Base-by-base conservation (phyloP, 2,113 vertebrate species). In the Fregata magnificens region DNA sequence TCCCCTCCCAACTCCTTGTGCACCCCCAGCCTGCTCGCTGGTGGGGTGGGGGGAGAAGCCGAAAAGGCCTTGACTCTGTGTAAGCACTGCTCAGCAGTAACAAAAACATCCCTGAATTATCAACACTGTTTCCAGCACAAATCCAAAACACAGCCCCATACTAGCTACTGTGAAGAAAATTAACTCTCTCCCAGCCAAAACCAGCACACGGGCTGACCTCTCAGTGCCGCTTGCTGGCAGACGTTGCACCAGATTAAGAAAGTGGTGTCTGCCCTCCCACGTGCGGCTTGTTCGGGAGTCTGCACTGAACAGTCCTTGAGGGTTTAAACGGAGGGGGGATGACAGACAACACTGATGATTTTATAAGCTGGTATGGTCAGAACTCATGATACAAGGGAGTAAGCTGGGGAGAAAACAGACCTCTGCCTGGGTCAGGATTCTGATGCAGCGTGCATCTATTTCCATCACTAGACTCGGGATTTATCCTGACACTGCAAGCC, bases 171-270 rank as follows among this genome's bases (percentile, higher is more conserved):
- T 52, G 50, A 52, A 50, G 49, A 50, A 50, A 50, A 50, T 50
- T 50, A 50, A 50, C 49, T 50, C 49, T 52, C 13, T 15, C 50
- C 26, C 26, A 52, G 50, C 50, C 50, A 52, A 52, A 52, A 52
- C 50, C 25, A 28, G 50, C 26, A 26, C 50, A 52, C 3, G 7
- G 24, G 26, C 21, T 0, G 0, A 42, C 19, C 19, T 83, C 67
- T 38, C 1, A 0, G 34, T 80, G 26, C 42, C 0, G 2, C 56
- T 55, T 47, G n/a, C 36, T 71, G 56, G 25, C 1, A 7, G 36
- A 65, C 1, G 0, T 69, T 45, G 59, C 20, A 78, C 16, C 40
- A 55, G 20, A 47, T n/a, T 31, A 55, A 76, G 66, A 34, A 84
- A 73, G 14, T 28, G 14, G 24, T 76, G 31, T 69, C 34, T 65